Base-by-base conservation (phyloP, 2,113 vertebrate genomes). In the Platichthys flesus region DNA sequence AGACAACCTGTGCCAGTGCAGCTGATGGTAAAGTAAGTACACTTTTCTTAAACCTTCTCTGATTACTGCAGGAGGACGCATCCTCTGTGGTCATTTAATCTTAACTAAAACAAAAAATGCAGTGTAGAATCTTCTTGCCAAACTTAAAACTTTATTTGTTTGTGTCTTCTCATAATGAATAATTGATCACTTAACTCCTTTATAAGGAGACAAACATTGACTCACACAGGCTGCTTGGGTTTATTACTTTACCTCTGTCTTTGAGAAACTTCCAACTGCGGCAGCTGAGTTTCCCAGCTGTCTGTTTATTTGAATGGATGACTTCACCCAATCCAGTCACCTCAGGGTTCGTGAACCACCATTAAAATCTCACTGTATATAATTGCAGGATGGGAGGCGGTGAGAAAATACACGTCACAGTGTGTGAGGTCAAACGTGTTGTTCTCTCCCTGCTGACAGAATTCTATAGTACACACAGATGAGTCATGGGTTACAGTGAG, bases 291-390 rank as follows among this genome's bases (percentile, higher is more conserved):
- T 78, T n/a, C 56, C 51, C 20, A 13, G 20, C 20, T 42, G 58
- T 73, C 51, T 66, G 21, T 74, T 73, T 49, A 49, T 52, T 40
- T 67, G 62, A 71, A 67, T 57, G 56, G 76, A 76, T 45, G 74
- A 65, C n/a, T 28, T 78, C 59, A 55, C 6, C 49, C 21, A 45
- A 35, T 49, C 5, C 45, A 49, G 45, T 20, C 56, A 21, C 10
- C 13, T 69, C 68, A 54, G n/a, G 16, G 23, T 24, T 3, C 16
- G 24, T 20, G 16, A 76, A 4, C 70, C 5, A 10, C 37, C 40
- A 59, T 62, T 61, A 45, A 81, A 60, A 47, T 49, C 2, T 26
- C 37, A 5, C 56, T n/a, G 61, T 72, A 14, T 72, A 14, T 78
- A 37, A 67, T 71, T 82, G 64, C 47, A 69, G 37, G 12, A 55